Percentiles rank a stretch among this genome's conserved stretches.
These are phyloP conservation scores for Anguilla japonica DNA, from an alignment of 2,113 vertebrate genomes.

Conservation along the genomic window DNA sequence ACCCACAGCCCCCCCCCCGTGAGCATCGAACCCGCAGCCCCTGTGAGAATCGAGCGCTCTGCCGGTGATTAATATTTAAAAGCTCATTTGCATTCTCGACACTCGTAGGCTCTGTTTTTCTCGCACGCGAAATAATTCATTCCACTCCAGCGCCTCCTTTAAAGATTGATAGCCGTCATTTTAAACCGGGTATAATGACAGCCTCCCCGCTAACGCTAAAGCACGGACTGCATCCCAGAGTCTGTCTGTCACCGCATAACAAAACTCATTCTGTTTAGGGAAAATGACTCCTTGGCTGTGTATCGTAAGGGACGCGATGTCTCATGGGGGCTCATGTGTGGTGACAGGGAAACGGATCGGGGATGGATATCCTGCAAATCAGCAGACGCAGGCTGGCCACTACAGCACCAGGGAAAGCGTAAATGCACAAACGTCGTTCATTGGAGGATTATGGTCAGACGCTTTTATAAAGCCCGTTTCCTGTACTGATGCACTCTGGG, in stretches of 20 bases:
- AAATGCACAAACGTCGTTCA: neutral
- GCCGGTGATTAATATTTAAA: slow-evolving; percentile 40
- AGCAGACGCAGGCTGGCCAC: neutral
- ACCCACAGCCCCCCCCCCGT: no score
- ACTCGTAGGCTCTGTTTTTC: slow-evolving; percentile 48
- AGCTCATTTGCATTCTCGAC: slow-evolving; percentile 63
- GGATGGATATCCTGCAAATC: slow-evolving; percentile 30
- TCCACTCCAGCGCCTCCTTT: slow-evolving; percentile 60
- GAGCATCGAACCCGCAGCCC: no score
- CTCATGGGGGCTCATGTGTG: slow-evolving; percentile 46
- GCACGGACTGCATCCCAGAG: slow-evolving; percentile 37
- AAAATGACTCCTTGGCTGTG: neutral
- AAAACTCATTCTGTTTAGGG: slow-evolving; percentile 45
- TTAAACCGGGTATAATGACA: slow-evolving; percentile 62
- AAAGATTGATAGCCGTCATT: slow-evolving; percentile 68
- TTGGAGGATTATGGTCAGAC: neutral
- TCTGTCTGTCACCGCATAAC: slow-evolving; percentile 45
- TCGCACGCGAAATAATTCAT: slow-evolving; percentile 52
- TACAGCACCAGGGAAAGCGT: neutral
- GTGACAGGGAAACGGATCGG: slow-evolving; percentile 36
- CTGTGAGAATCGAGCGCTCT: neutral
- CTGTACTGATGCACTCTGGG: neutral
- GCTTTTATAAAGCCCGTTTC: neutral
- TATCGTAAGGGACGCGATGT: slow-evolving; percentile 45
- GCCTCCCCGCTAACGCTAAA: slow-evolving; percentile 52